Evolutionary conservation across 2,797 vertebrate genomes (phyloP).

Genomic region (Epinephelus coioides): DNA sequence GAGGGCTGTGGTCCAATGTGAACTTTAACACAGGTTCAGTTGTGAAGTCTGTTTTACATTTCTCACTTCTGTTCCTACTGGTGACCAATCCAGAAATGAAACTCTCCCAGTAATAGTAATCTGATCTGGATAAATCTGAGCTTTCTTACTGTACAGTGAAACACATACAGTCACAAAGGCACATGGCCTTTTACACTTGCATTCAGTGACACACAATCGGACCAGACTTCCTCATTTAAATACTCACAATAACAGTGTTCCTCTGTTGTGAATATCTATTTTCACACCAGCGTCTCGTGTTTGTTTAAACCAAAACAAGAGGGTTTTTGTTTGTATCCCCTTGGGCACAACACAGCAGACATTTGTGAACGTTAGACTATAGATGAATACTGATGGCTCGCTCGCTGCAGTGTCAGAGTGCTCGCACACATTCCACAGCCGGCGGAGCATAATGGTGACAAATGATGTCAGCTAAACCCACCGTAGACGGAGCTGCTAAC

Average conservation of each 20-base stretch:
- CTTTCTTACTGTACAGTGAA: conserved; percentile 9
- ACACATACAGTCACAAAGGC: conserved; percentile 13
- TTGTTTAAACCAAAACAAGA: conserved; percentile 70
- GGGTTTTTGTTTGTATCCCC: conserved; percentile 64
- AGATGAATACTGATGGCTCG: conserved; percentile 61
- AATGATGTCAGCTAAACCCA: conserved; percentile 64
- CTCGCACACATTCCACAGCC: conserved; percentile 59
- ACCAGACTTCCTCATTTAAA: conserved; percentile 26
- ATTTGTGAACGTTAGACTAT: conserved; percentile 46
- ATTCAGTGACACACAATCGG: conserved; percentile 25
- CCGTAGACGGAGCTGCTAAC: conserved; percentile 38
- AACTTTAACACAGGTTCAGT: no score
- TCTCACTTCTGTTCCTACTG: not conserved
- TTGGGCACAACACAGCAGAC: conserved; percentile 61
- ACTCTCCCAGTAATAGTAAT: no score
- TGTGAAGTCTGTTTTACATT: not conserved
- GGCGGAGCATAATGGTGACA: conserved; percentile 73
- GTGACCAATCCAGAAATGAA: no score
- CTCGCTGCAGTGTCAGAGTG: conserved; percentile 53
- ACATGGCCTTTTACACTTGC: not conserved
- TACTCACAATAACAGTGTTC: conserved; percentile 27
- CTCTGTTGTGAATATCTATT: conserved; percentile 50
- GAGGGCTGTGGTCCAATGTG: not conserved
- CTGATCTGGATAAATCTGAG: not conserved
- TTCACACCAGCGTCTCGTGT: conserved; percentile 43